Percentiles rank a stretch among this genome's conserved stretches.
phyloP scores from a whole-genome alignment of 2,888 invertebrate species.

The Philaethria dido region DNA sequence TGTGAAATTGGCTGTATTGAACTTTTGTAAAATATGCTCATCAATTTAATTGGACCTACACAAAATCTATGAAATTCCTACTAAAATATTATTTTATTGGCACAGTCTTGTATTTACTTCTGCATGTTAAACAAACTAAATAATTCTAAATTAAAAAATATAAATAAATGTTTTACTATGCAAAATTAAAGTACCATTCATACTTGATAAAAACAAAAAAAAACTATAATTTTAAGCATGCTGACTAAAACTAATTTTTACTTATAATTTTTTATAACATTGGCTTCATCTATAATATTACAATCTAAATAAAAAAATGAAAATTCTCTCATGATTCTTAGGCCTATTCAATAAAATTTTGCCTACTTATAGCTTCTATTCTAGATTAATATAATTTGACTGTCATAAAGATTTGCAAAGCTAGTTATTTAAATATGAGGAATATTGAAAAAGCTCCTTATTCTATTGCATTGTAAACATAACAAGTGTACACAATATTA shows the following conservation, averaged over 20 bases:
- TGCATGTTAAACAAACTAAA: background rate
- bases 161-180: background rate
- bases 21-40: background rate
- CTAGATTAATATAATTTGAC: background rate
- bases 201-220: background rate
- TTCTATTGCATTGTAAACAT: constrained; percentile 48
- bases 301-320: constrained; percentile 25
- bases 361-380: constrained; percentile 6
- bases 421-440: constrained; percentile 21
- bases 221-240: constrained; percentile 26
- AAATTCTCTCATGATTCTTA: constrained; percentile 35
- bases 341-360: background rate
- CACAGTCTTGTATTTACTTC: background rate
- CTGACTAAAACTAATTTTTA: constrained; percentile 22
- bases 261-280: no score
- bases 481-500: constrained; percentile 65
- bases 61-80: background rate
- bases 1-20: background rate
- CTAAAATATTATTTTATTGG: background rate
- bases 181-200: background rate
- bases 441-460: constrained; percentile 35
- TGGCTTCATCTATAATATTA: constrained; percentile 11
- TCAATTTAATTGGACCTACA: background rate
- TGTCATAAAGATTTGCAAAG: background rate
- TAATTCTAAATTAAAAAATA: background rate